Base-by-base conservation (phyloP, 2,113 vertebrate genomes). In the mouse (Mus musculus) region DNA sequence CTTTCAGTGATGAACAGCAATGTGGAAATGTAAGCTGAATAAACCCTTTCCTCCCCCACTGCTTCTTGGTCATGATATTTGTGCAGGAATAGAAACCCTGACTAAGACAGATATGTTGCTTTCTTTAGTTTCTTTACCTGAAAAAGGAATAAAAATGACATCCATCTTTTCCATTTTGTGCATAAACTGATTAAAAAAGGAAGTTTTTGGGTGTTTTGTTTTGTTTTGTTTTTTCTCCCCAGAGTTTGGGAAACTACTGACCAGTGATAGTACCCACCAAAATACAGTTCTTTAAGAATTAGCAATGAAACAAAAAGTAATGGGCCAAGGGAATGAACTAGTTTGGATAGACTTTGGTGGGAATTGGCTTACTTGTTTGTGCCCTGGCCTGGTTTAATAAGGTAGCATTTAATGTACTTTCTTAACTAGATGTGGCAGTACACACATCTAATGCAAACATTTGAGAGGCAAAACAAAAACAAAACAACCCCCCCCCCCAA, bases 91-190 rank as follows among this genome's bases (percentile, higher is more conserved):
- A 3, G 42, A 42, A 42, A 42, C 42, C 42, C 42, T 42, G 42
- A 42, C 42, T 42, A 42, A 42, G 42, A 42, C 42, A 42, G 42
- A 42, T 76, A 3, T 69, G 12, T 54, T 89, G 72, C 33, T 39
- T 63, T 46, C 24, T 89, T 49, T n/a, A 63, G 81, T 76, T 91
- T 56, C 39, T 87, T 91, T 67, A 88, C 80, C n/a, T 75, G 81
- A 24, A 93, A 72, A 73, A 36, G 26, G 26, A 72, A 39, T 9
- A 33, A 8, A 90, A 93, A 49, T 36, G 49, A 26, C 28, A 73
- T n/a, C 26, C 11, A 54, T 26, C 1, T 90, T 52, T 69, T 63
- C 5, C 20, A 84, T n/a, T 84, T 80, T 91, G 6, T 86, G 33
- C 56, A 78, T 86, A n/a, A 42, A 56, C 78, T 91, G 12, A 52